Evolutionary conservation across 2,888 invertebrate species (phyloP).

Genomic region (Cartodere bifasciata): DNA sequence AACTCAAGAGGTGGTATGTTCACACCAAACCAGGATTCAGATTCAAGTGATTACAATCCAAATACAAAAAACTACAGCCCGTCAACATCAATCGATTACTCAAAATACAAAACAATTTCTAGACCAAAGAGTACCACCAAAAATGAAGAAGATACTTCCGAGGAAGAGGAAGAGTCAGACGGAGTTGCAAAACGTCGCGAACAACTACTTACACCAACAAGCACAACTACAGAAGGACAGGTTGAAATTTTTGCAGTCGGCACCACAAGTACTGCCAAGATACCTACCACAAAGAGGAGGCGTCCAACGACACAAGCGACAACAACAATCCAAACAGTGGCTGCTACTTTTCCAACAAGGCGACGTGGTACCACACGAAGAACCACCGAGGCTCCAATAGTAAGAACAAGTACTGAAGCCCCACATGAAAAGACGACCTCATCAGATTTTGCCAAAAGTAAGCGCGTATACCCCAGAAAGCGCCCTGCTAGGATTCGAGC

Average conservation of each 20-base stretch:
- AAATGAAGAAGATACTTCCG: conserved; percentile 22
- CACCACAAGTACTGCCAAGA: conserved; percentile 9
- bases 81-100: conserved; percentile 29
- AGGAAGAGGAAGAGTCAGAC: conserved; percentile 12
- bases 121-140: conserved; percentile 15
- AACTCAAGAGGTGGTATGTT: conserved; percentile 24
- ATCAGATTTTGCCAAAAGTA: conserved; percentile 14
- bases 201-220: conserved; percentile 10
- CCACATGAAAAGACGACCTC: conserved; percentile 6
- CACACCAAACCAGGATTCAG: conserved; percentile 20
- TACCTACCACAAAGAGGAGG: conserved; percentile 9
- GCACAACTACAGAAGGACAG: too few relatives aligned
- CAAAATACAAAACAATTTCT: conserved; percentile 32
- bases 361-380: conserved; percentile 13
- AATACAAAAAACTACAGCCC: conserved; percentile 27
- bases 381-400: conserved; percentile 11
- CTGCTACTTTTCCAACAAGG: too few relatives aligned
- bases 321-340: conserved; percentile 10
- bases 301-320: conserved; percentile 11
- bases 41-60: conserved; percentile 29
- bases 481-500: conserved; percentile 21
- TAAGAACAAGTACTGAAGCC: conserved; percentile 13
- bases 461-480: conserved; percentile 23
- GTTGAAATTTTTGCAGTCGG: conserved; percentile 6
- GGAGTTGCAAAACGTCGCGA: conserved; percentile 11